Percentiles rank a stretch among this genome's conserved stretches.
These are phyloP conservation scores for Protosalanx chinensis DNA, from an alignment of 2,797 vertebrate species.

Conservation along the genomic window DNA sequence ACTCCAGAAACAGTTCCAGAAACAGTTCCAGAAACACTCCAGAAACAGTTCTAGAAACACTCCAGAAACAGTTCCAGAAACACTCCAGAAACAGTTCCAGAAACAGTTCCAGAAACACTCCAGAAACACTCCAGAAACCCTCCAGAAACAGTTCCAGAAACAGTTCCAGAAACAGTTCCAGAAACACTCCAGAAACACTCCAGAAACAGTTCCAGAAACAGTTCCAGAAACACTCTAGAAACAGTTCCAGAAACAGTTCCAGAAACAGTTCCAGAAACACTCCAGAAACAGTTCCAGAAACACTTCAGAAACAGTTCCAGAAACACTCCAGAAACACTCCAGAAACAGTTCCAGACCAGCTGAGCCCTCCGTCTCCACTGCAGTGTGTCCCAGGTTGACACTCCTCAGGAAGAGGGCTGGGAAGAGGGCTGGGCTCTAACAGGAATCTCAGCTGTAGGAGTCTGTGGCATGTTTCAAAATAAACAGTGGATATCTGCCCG, in stretches of 20 bases:
- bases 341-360: neutral
- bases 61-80: neutral
- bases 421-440: slow-evolving; percentile 21
- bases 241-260: neutral
- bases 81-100: too few relatives aligned
- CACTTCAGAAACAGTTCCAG: too few relatives aligned
- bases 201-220: slow-evolving; percentile 6
- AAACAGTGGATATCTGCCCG: slow-evolving; percentile 58
- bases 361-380: neutral
- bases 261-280: neutral
- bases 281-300: neutral
- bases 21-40: neutral
- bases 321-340: neutral
- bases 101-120: too few relatives aligned
- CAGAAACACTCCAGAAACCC: slow-evolving; percentile 1
- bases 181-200: slow-evolving; percentile 5
- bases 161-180: slow-evolving; percentile 1
- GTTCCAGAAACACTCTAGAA: neutral
- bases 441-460: slow-evolving; percentile 38
- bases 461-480: slow-evolving; percentile 63
- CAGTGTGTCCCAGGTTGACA: slow-evolving; percentile 32
- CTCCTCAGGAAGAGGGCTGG: slow-evolving; percentile 12
- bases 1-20: too few relatives aligned
- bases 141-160: neutral
- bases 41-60: slow-evolving; percentile 9